Conservation (phyloP, 2,888 invertebrate species). For the Macrosiphum euphorbiae region DNA sequence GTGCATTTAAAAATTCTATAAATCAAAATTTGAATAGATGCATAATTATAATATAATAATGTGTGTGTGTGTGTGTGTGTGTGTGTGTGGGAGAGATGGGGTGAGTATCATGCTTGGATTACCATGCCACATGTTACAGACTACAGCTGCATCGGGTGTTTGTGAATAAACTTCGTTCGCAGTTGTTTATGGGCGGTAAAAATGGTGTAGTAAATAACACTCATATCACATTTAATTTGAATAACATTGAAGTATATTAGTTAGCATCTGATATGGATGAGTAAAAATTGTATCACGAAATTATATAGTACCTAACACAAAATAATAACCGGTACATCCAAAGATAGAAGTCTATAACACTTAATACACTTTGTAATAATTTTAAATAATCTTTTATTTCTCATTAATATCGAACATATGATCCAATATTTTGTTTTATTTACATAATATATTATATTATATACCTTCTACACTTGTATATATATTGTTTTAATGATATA, state of each 20-base stretch:
- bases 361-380: not conserved
- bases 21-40: not conserved
- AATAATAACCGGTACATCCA: not conserved
- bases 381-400: not conserved
- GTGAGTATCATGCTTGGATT: not conserved
- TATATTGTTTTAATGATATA: no score
- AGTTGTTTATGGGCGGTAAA: not conserved
- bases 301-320: not conserved
- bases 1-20: not conserved
- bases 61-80: fast-evolving
- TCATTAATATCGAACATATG: not conserved
- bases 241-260: not conserved
- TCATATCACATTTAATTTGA: not conserved
- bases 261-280: not conserved
- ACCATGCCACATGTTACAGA: not conserved
- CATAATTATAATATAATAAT: not conserved
- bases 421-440: not conserved
- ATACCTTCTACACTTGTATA: no score
- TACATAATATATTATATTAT: no score
- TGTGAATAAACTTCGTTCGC: not conserved
- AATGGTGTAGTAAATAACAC: not conserved
- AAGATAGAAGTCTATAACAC: no score
- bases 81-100: not conserved
- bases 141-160: not conserved
- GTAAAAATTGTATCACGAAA: not conserved